These are phyloP conservation scores for Eilema caniola DNA, from an alignment of 2,888 invertebrate genomes.

Conservation along the genomic window DNA sequence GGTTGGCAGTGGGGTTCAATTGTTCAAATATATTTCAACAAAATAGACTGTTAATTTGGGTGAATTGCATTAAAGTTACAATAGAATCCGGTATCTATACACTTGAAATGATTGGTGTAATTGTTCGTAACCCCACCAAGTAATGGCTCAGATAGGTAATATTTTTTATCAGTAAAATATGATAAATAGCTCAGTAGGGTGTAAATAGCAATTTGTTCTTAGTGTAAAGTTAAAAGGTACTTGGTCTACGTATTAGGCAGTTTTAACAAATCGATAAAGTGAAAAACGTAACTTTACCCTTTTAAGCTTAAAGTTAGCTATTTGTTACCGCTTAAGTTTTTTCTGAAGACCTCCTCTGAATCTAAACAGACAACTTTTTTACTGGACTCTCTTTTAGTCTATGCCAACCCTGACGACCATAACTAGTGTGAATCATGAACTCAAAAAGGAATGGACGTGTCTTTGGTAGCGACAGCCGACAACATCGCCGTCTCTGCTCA, in stretches of 20 bases:
- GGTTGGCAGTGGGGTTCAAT: constrained; percentile 35
- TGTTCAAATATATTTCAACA: constrained; percentile 7
- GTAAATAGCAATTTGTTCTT: neutral
- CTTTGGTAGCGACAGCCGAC: constrained; percentile 51
- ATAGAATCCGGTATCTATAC: neutral
- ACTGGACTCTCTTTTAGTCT: constrained; percentile 8
- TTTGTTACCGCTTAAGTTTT: neutral
- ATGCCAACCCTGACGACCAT: constrained; percentile 44
- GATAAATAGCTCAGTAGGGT: neutral
- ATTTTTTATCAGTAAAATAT: neutral
- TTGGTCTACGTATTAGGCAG: neutral
- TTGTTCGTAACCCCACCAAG: neutral
- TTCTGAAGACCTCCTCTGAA: neutral
- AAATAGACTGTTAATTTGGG: neutral
- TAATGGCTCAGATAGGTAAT: neutral
- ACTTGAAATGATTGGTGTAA: neutral
- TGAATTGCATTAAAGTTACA: constrained; percentile 3
- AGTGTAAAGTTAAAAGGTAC: neutral
- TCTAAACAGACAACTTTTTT: neutral
- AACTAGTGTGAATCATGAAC: constrained; percentile 53
- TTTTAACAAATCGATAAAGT: neutral
- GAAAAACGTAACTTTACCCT: neutral
- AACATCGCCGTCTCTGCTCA: constrained; percentile 47
- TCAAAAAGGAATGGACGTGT: constrained; percentile 52
- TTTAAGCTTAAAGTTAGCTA: neutral